Percentiles rank a stretch among this genome's conserved stretches.
phyloP scores from a whole-genome alignment of 2,888 invertebrate species.

The Agrotis ipsilon region DNA sequence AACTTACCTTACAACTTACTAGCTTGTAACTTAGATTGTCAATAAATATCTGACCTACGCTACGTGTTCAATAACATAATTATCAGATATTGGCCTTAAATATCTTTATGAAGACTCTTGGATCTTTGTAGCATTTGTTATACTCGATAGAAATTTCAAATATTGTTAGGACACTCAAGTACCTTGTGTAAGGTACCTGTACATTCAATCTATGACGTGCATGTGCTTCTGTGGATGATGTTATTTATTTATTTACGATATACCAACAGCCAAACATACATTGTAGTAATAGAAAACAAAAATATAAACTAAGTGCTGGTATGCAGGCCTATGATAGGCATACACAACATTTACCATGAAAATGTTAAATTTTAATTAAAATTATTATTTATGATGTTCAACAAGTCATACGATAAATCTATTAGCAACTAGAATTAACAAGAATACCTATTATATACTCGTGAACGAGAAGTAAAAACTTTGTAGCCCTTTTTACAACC shows the following conservation, averaged over 20 bases:
- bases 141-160: neutral
- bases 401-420: neutral
- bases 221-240: neutral
- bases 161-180: neutral
- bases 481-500: no score
- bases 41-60: neutral
- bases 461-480: no score
- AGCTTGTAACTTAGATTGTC: constrained; percentile 11
- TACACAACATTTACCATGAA: no score
- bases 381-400: no score
- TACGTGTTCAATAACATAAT: neutral
- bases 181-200: no score
- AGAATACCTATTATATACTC: no score
- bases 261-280: no score
- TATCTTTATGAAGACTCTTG: neutral
- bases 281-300: no score
- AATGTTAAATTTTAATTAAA: no score
- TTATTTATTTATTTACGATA: no score
- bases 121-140: neutral
- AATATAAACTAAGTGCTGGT: no score
- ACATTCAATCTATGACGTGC: neutral
- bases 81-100: neutral
- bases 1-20: constrained; percentile 19
- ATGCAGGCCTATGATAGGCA: no score
- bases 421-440: neutral